phyloP scores from a whole-genome alignment of 35 echinoderm and acorn worm genomes.

The Stichopus chloronotus region DNA sequence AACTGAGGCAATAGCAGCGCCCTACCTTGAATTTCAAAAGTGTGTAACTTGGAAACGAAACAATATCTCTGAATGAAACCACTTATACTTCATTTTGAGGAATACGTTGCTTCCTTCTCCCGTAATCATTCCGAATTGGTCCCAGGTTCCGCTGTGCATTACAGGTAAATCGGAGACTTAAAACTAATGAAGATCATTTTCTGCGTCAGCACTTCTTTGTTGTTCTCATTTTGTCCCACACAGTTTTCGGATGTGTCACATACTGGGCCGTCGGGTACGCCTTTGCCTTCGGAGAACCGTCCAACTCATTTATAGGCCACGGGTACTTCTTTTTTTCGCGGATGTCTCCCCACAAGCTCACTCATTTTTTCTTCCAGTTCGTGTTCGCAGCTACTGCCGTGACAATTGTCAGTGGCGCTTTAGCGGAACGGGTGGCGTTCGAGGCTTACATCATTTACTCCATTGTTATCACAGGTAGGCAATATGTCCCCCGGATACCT shows the following conservation, averaged over 20 bases:
- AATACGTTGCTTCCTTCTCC: no score
- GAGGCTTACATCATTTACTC: conserved; percentile 89
- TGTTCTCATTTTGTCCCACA: no score
- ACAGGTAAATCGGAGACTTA: no score
- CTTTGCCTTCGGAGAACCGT: conserved; percentile 73
- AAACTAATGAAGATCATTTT: no score
- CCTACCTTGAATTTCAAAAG: no score
- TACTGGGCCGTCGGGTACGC: conserved; percentile 82
- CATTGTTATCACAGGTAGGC: conserved; percentile 78
- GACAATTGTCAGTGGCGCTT: conserved; percentile 92
- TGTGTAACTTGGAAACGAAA: no score
- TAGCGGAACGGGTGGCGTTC: conserved; percentile 94
- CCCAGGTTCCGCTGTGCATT: no score
- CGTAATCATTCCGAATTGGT: no score
- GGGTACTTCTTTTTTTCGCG: conserved; percentile 75
- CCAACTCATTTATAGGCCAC: conserved; percentile 77
- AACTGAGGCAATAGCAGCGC: no score
- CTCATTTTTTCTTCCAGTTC: conserved; percentile 96
- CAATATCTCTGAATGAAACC: no score
- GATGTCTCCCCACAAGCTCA: conserved; percentile 60
- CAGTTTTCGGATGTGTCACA: conserved; percentile 65
- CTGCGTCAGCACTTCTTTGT: no score
- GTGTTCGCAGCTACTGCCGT: conserved; percentile 94
- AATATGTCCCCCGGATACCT: neutral
- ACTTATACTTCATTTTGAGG: no score